Evolutionary conservation across 2,888 invertebrate species (phyloP), one percentile per base, ranked within the genome.

Genomic region (Rapana venosa): DNA sequence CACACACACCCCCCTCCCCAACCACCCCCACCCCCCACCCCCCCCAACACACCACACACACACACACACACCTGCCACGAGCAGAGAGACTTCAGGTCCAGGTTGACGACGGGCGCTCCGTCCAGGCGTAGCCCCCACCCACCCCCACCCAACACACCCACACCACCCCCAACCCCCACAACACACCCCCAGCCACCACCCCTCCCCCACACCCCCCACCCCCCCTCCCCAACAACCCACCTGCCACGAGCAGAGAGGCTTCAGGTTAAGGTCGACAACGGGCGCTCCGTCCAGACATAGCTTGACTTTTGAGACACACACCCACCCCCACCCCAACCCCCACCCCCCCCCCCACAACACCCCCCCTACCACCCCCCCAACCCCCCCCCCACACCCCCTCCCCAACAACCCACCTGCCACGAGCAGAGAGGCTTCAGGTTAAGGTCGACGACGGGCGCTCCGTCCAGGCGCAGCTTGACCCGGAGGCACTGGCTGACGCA

Each of bases 371-470:
- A 11, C 11, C 61, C 11, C 61, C 11, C 61, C 11, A 17, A 70
- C 11, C 70, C 5, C 5, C 17, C 17, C 26, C 17, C 70, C 17
- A 13, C 26, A 13, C 77, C n/a, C n/a, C n/a, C n/a, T n/a, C 61
- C 11, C 17, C 61, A 61, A 61, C 35, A 56, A 79, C 81, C 35
- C 13, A 87, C 61, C 17, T 90, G 70, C 22, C 92, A 90, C 61
- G 90, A 87, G 90, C 94, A 94, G 36, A 93, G 61, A 4, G 93
- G 92, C 89, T 91, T 89, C 22, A 94, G 90, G 77, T 92, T 86
- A 6, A 90, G 87, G 17, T 85, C 87, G 13, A 93, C 22, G n/a
- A 61, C 88, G 13, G 26, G 47, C n/a, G 17, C 36, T 22, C 26
- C 47, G 1, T 15, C n/a, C 56, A 8, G 77, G 47, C 35, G 26